Evolutionary conservation across 2,888 invertebrate genomes (phyloP).

Genomic region (Drosophila kanekoi): DNA sequence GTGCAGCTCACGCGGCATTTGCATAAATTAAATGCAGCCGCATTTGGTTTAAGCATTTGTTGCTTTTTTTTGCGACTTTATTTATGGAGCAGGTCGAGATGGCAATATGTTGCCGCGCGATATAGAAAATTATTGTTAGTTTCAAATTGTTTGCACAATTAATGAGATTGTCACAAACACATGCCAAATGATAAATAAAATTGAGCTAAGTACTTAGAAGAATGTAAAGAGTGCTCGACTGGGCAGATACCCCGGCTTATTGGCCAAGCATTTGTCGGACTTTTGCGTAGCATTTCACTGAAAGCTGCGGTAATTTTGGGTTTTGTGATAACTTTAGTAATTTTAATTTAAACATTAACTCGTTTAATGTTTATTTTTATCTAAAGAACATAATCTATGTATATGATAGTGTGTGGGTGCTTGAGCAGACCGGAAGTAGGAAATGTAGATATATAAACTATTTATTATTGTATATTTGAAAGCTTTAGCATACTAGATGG

Average conservation of each 20-base stretch:
- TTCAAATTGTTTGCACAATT: conserved; percentile 39
- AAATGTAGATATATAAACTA: too few species aligned
- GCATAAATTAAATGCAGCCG: conserved; percentile 67
- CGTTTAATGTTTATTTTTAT: too few species aligned
- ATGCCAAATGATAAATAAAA: conserved; percentile 5
- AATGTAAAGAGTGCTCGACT: neutral
- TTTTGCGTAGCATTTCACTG: too few species aligned
- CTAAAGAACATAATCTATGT: too few species aligned
- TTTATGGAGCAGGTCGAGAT: conserved; percentile 52
- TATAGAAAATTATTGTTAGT: conserved; percentile 36
- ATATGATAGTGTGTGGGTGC: too few species aligned
- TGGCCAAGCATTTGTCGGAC: too few species aligned
- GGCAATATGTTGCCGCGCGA: conserved; percentile 64
- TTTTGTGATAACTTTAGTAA: too few species aligned
- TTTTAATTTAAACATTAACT: too few species aligned
- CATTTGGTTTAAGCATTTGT: conserved; percentile 7
- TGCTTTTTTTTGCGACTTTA: conserved; percentile 25
- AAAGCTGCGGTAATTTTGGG: too few species aligned
- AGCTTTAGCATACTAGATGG: too few species aligned
- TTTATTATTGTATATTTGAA: too few species aligned
- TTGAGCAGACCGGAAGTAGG: too few species aligned
- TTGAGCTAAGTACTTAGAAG: neutral
- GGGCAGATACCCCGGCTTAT: neutral
- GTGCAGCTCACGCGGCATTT: conserved; percentile 54
- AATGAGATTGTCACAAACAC: conserved; percentile 14